Base-by-base conservation (phyloP, 2,113 vertebrate genomes). In the Paramormyrops kingsleyae region DNA sequence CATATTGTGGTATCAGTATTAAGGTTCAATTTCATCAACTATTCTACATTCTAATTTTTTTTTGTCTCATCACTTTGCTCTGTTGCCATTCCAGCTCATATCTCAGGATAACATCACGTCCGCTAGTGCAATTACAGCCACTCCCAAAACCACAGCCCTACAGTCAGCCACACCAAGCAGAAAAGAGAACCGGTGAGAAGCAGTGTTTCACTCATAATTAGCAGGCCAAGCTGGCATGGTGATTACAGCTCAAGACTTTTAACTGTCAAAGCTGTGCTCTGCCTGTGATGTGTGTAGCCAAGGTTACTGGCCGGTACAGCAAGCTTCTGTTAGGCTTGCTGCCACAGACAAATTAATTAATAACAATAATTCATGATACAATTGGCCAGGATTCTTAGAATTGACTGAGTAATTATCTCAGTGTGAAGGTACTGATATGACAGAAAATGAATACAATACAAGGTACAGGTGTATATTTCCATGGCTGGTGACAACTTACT, bases 81-180 rank as follows among this genome's bases (percentile, higher is more conserved):
- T 59, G 35, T 56, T 83, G 44, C 17, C 50, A 86, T 83, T 92
- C 88, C 59, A 95, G 95, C 93, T 96, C 35, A 59, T 95, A 90
- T 92, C 93, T 44, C 93, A 93, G 91, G 62, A 91, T 87, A 94
- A 95, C 27, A 95, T 94, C 85, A 93, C 77, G 5, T 24, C 88
- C 0, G 35, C 49, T 83, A 88, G 89, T 5, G 77, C 59, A 13
- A 15, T 87, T 3, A 87, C 86, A 1, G 85, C 90, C 27, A 35
- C 27, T 1, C 24, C 90, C n/a, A 90, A 59, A 10, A 9, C 89
- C 19, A 39, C 47, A 46, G 21, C 50, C 39, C 47, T 88, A 42
- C 88, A 89, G n/a, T 74, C 89, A 49, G 15, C 27, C 44, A 12
- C 50, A 19, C 5, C 53, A 31, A 21, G 27, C 27, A 92, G 92